Base-by-base conservation (phyloP, 2,113 vertebrate genomes). In the Gila orcuttii region DNA sequence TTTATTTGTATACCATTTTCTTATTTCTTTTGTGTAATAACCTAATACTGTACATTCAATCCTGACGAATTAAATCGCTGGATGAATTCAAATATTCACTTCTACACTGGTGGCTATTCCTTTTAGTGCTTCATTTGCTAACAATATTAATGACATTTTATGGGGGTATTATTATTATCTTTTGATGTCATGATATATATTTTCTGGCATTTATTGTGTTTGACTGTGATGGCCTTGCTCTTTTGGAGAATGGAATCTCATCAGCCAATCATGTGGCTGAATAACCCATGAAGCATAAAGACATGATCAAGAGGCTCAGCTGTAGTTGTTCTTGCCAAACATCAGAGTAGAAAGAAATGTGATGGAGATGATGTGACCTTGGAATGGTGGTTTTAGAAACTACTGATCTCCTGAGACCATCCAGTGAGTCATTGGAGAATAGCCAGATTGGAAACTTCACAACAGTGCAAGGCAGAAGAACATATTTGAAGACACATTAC, bases 61-160 rank as follows among this genome's bases (percentile, higher is more conserved):
- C 39, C 6, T 81, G 50, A 17, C 19, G 19, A 84, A 57, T 25
- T 47, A 79, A 81, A 86, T 73, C 59, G 78, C 85, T 60, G 79
- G 66, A 73, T 60, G 66, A 80, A 79, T 69, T 69, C 62, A 68
- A 79, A 33, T 62, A 60, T 80, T 74, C 36, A 50, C 45, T 64
- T 64, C 21, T 62, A 31, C 68, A n/a, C 33, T 84, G 60, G 75
- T 66, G 69, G 50, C 23, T 88, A 79, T 86, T 78, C 75, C 57
- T 11, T 11, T 74, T 15, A 85, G 60, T n/a, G 42, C 55, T 87
- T 45, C 7, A 33, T 25, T 42, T 79, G 57, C 73, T 17, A 80
- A 50, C 39, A 50, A 45, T 84, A 85, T 73, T 47, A 82, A 64
- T 47, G 3, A 57, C 28, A 36, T 6, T 25, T 55, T 31, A 23